Conservation (phyloP, 2,888 invertebrate species). For the Hedya salicella region DNA sequence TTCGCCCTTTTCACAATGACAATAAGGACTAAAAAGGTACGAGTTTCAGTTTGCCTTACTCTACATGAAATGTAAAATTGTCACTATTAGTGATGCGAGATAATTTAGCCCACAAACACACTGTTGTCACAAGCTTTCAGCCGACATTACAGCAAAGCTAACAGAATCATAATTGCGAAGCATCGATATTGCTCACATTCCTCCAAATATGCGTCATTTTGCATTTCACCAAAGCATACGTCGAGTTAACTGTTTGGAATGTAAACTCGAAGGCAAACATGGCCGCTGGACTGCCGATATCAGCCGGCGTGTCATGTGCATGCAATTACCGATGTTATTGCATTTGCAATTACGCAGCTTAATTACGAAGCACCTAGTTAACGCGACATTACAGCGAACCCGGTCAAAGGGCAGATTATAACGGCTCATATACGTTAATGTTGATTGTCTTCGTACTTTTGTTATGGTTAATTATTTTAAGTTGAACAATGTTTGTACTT, state of each 20-base stretch:
- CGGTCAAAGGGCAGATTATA: background rate
- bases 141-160: background rate
- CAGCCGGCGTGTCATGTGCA: conserved; percentile 4
- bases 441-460: no score
- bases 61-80: background rate
- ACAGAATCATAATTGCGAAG: background rate
- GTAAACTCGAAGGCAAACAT: conserved; percentile 3
- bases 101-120: background rate
- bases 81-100: background rate
- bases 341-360: conserved; percentile 8
- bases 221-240: background rate
- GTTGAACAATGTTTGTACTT: no score
- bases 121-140: background rate
- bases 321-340: background rate
- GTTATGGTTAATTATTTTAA: no score
- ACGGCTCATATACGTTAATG: background rate
- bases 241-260: conserved; percentile 1
- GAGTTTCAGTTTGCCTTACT: no score
- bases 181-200: background rate
- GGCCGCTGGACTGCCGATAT: background rate
- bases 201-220: background rate
- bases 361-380: conserved; percentile 9
- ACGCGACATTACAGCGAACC: background rate
- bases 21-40: no score
- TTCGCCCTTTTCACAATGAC: no score